These are phyloP conservation scores for Onthophagus taurus DNA, from an alignment of 1,140 invertebrate genomes.

Conservation along the genomic window DNA sequence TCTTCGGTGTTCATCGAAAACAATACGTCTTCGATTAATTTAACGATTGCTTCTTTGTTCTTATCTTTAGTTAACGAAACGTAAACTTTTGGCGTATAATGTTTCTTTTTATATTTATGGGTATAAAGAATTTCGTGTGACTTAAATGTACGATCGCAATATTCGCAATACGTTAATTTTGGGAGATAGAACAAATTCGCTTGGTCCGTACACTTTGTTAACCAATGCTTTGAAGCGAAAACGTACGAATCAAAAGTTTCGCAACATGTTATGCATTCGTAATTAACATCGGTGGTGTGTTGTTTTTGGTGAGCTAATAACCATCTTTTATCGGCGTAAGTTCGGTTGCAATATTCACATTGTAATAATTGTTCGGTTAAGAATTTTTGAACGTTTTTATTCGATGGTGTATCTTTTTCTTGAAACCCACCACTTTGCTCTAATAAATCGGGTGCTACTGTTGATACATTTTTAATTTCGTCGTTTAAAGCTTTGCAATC, in stretches of 20 bases:
- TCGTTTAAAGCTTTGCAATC: constrained; percentile 8
- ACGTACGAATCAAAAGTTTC: constrained; percentile 41
- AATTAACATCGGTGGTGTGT: constrained; percentile 43
- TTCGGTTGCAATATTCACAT: constrained; percentile 48
- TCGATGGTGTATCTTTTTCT: neutral
- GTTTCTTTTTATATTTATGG: constrained; percentile 37
- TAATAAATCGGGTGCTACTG: constrained; percentile 5
- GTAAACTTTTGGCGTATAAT: constrained; percentile 32
- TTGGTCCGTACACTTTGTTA: constrained; percentile 44
- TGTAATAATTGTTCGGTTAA: constrained; percentile 41
- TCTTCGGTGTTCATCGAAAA: constrained; percentile 24
- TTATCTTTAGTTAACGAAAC: constrained; percentile 13
- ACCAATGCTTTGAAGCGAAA: constrained; percentile 43
- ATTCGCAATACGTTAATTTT: constrained; percentile 36
- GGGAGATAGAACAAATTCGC: constrained; percentile 35
- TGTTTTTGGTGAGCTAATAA: constrained; percentile 40
- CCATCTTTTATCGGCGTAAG: constrained; percentile 41
- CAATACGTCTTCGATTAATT: constrained; percentile 32
- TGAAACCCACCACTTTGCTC: constrained; percentile 5
- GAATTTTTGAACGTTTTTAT: constrained; percentile 28
- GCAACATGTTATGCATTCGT: constrained; percentile 45
- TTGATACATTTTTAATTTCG: constrained; percentile 4
- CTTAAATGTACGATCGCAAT: constrained; percentile 36
- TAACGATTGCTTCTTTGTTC: constrained; percentile 21
- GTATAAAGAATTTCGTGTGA: constrained; percentile 35